These are phyloP conservation scores for Limanda limanda DNA, from an alignment of 2,113 vertebrate genomes.

Conservation along the genomic window DNA sequence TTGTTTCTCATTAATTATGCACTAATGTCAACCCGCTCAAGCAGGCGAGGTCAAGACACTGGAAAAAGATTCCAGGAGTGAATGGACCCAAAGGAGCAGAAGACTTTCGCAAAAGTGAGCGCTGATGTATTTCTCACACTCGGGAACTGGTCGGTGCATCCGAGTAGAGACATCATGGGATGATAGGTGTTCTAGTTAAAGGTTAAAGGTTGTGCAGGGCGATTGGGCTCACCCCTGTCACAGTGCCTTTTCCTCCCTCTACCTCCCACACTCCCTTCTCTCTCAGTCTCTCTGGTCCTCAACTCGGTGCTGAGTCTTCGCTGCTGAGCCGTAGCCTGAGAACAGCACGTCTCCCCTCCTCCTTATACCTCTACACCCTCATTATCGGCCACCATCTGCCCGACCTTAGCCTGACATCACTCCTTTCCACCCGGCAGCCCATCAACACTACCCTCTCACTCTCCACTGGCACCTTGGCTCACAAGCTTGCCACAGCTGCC, in stretches of 20 bases:
- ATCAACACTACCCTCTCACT: slow-evolving; percentile 57
- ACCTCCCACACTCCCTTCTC: slow-evolving; percentile 20
- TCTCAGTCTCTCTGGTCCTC: slow-evolving; percentile 25
- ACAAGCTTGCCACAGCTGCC: slow-evolving; percentile 53
- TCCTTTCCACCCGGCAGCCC: slow-evolving; percentile 52
- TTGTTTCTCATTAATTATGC: slow-evolving; percentile 78
- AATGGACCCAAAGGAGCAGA: slow-evolving; percentile 25
- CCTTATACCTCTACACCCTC: slow-evolving; percentile 50
- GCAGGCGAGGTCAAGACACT: slow-evolving; percentile 65
- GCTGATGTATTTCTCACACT: slow-evolving; percentile 43
- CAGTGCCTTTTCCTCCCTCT: slow-evolving; percentile 10
- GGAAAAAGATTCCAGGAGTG: slow-evolving; percentile 28
- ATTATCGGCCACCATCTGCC: slow-evolving; percentile 77
- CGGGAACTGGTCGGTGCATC: slow-evolving; percentile 3
- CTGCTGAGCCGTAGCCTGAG: slow-evolving; percentile 27
- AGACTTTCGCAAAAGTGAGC: slow-evolving; percentile 22
- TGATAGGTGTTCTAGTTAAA: slow-evolving; percentile 51
- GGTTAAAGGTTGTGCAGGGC: slow-evolving; percentile 54
- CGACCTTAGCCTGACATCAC: slow-evolving; percentile 58
- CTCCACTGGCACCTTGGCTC: slow-evolving; percentile 54
- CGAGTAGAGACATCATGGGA: slow-evolving; percentile 28
- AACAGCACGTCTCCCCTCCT: slow-evolving; percentile 45
- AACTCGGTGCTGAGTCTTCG: slow-evolving; percentile 19
- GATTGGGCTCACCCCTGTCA: slow-evolving; percentile 38
- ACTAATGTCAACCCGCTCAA: slow-evolving; percentile 71